These are phyloP conservation scores for Ophiodon elongatus DNA, from an alignment of 2,113 vertebrate genomes.

Conservation along the genomic window DNA sequence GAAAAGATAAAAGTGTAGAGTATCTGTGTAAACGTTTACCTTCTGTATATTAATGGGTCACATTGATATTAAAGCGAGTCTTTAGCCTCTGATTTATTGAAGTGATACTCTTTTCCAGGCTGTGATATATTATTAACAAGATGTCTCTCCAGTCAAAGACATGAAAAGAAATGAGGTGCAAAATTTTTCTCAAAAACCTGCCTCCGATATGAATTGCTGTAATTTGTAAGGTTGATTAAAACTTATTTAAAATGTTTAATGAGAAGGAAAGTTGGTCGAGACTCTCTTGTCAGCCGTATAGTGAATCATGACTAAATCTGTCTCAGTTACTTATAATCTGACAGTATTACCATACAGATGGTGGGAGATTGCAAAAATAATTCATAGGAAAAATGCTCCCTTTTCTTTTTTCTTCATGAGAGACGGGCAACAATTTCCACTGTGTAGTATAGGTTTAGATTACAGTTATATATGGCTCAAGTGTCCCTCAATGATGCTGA, in stretches of 20 bases:
- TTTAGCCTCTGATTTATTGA: slow-evolving; percentile 29
- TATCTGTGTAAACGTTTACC: background rate
- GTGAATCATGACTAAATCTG: slow-evolving; percentile 29
- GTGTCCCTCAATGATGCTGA: background rate
- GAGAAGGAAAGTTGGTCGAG: slow-evolving; percentile 15
- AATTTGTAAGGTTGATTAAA: slow-evolving; percentile 20
- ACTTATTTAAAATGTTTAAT: slow-evolving; percentile 8
- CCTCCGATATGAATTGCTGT: slow-evolving; percentile 21
- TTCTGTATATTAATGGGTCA: background rate
- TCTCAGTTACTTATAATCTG: background rate
- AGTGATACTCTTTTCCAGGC: background rate
- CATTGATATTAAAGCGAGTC: slow-evolving; percentile 10
- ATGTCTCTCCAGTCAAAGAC: slow-evolving; percentile 4
- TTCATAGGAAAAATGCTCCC: background rate
- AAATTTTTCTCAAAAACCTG: slow-evolving; percentile 25
- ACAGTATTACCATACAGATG: background rate
- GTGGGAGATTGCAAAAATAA: background rate
- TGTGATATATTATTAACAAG: slow-evolving; percentile 31
- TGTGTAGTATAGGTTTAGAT: background rate
- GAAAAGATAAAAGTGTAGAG: background rate
- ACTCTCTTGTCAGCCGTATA: slow-evolving; percentile 13
- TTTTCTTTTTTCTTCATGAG: background rate
- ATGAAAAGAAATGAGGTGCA: slow-evolving; percentile 28
- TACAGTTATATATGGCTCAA: background rate
- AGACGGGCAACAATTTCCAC: background rate